Evolutionary conservation across 2,797 vertebrate genomes (phyloP), one percentile per base, ranked within the genome.

Genomic region (Ctenopoma kingsleyae): DNA sequence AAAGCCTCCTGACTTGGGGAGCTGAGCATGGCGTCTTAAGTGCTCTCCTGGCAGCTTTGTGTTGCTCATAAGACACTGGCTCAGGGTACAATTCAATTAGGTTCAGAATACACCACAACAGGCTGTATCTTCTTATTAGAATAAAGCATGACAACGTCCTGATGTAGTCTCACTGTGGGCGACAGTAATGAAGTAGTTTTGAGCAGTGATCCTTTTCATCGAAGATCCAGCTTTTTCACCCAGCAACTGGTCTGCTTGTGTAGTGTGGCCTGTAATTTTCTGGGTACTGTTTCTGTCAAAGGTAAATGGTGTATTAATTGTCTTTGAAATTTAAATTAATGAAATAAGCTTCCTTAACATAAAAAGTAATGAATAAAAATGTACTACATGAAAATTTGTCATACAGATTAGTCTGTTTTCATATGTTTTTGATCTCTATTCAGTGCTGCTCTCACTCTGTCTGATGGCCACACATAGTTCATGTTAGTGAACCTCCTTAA

Each of bases 31-130:
- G 57, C 69, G 16, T 87, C 90, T 88, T 92, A 90, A 94, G 92
- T 93, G 91, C 89, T 93, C 92, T 92, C 84, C 87, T 92, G 90
- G 92, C 93, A 90, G 91, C 91, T 90, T 80, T 82, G 85, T 81
- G 83, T 89, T 91, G 84, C 88, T 86, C 80, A 72, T 86, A 85
- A 92, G 87, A 89, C 84, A 82, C 76, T 84, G 80, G 65, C 86
- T 78, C 38, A 36, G 74, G 77, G 88, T 88, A 87, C 84, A 90
- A 92, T 93, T 89, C 83, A 93, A 91, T 91, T 91, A 90, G 80
- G 43, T 83, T 74, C 19, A 65, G 67, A 67, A 80, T 80, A 68
- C 56, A 82, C 69, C 76, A 88, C 77, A 77, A 76, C 80, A 84
- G 71, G 67, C 83, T 76, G 79, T 71, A 60, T 81, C 82, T 59